Evolutionary conservation across 2,113 vertebrate genomes (phyloP).

Genomic region (Castor canadensis): DNA sequence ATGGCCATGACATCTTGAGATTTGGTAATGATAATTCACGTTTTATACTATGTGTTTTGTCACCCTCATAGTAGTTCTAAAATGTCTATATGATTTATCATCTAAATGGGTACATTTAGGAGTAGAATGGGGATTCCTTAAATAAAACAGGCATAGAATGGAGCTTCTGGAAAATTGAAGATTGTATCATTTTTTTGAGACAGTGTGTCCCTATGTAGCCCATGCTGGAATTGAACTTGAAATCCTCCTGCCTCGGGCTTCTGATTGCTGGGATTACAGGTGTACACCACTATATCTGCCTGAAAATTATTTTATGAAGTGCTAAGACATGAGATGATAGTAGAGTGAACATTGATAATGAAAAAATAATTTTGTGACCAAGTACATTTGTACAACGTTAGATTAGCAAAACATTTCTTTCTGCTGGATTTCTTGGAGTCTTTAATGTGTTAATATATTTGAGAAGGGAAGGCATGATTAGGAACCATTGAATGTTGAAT

Average conservation of each 20-base stretch:
- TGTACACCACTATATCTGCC: too few relatives aligned
- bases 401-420: slow-evolving; percentile 24
- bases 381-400: slow-evolving; percentile 6
- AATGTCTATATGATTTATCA: background rate
- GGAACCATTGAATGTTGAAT: background rate
- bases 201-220: too few relatives aligned
- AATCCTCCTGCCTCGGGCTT: too few relatives aligned
- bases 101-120: background rate
- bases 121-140: background rate
- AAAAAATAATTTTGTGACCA: background rate
- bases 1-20: background rate
- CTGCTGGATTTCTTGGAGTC: background rate
- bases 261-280: too few relatives aligned
- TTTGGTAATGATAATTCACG: slow-evolving; percentile 4
- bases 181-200: background rate
- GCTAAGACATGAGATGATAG: slow-evolving; percentile 5
- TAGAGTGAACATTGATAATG: background rate
- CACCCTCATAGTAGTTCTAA: background rate
- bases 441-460: slow-evolving; percentile 11
- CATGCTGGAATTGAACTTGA: too few relatives aligned
- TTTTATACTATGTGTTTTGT: background rate
- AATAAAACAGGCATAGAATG: slow-evolving; percentile 8
- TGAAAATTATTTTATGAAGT: background rate
- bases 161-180: slow-evolving; percentile 19
- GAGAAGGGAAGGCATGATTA: background rate